phyloP scores from a whole-genome alignment of 2,888 invertebrate genomes.

The Sarcophaga variegata region DNA sequence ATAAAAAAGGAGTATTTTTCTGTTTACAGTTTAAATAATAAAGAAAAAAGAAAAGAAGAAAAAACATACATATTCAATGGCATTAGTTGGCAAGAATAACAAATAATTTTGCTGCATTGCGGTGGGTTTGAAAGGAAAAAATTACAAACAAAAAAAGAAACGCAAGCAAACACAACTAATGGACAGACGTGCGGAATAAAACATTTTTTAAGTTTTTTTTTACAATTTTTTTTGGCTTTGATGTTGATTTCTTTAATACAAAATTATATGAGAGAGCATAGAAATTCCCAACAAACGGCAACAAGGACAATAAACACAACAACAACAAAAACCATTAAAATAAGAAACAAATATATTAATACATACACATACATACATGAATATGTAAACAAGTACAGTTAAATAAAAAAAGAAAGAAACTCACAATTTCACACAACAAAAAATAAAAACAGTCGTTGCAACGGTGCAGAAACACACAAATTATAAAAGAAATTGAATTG shows the following conservation, averaged over 20 bases:
- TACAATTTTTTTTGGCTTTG: constrained; percentile 49
- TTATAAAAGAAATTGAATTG: constrained; percentile 45
- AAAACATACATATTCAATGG: constrained; percentile 41
- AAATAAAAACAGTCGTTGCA: constrained; percentile 55
- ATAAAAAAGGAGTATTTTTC: constrained; percentile 8
- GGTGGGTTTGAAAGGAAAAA: constrained; percentile 54
- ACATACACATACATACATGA: constrained; percentile 20
- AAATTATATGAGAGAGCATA: constrained; percentile 58
- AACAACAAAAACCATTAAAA: constrained; percentile 29
- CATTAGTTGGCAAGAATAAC: constrained; percentile 67
- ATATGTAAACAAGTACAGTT: neutral
- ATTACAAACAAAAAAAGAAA: constrained; percentile 4
- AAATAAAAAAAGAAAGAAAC: constrained; percentile 20
- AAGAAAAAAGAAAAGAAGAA: neutral
- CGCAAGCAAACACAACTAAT: constrained; percentile 37
- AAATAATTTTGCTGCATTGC: constrained; percentile 69
- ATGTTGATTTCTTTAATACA: constrained; percentile 66
- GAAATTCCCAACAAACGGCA: constrained; percentile 50
- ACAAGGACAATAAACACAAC: constrained; percentile 42
- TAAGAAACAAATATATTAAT: neutral
- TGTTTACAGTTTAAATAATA: constrained; percentile 28
- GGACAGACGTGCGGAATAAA: constrained; percentile 44
- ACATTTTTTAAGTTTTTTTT: constrained; percentile 17
- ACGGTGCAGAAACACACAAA: constrained; percentile 69
- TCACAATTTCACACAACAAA: constrained; percentile 47